These are phyloP conservation scores for Octopus bimaculoides DNA, from an alignment of 1,140 invertebrate genomes.

Conservation along the genomic window DNA sequence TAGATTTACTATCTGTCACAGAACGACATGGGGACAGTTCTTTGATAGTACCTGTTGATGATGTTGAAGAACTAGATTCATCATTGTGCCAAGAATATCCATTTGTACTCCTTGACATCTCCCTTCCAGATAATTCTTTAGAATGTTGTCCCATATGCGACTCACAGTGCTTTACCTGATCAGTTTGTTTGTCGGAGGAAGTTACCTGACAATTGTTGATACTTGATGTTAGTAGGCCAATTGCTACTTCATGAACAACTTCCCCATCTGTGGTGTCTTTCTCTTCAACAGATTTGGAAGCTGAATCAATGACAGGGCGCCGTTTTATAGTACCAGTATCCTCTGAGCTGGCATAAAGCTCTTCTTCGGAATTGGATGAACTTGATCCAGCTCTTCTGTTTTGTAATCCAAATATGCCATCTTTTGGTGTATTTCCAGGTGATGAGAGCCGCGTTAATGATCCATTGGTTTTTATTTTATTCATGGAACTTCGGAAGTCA, in stretches of 20 bases:
- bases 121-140: too few species aligned
- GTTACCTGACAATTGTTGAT: neutral
- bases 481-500: conserved; percentile 54
- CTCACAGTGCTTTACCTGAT: too few species aligned
- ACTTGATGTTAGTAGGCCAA: neutral
- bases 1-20: conserved; percentile 32
- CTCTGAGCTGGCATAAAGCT: conserved; percentile 65
- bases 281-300: conserved; percentile 18
- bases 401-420: conserved; percentile 38
- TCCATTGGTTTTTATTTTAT: conserved; percentile 55
- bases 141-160: too few species aligned
- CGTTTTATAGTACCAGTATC: conserved; percentile 61
- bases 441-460: conserved; percentile 46
- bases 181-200: neutral
- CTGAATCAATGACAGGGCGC: conserved; percentile 39
- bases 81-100: neutral
- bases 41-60: conserved; percentile 21
- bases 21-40: conserved; percentile 22
- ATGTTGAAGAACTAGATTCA: conserved; percentile 19
- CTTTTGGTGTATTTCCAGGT: conserved; percentile 48
- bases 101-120: too few species aligned
- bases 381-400: conserved; percentile 45
- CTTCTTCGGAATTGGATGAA: conserved; percentile 89
- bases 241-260: neutral
- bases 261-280: neutral